A percentile compares a stretch with the other conserved stretches of the same genome.
These are phyloP conservation scores for Gallinago media DNA, from an alignment of 2,113 vertebrate genomes.

Conservation along the genomic window DNA sequence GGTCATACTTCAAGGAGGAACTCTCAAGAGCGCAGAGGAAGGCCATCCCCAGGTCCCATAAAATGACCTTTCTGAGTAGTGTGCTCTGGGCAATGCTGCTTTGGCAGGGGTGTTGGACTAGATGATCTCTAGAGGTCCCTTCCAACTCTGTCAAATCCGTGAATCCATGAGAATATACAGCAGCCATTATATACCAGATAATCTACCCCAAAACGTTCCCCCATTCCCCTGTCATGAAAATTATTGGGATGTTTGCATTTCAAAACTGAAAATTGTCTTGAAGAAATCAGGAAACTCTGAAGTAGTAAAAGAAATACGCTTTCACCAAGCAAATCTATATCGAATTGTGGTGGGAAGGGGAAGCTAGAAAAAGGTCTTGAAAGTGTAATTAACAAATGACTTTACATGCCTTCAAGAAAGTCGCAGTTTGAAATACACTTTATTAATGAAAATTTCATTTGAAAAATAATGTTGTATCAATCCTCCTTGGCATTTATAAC, in stretches of 20 bases:
- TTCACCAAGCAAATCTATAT: not conserved
- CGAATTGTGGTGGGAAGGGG: not conserved
- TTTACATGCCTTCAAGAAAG: slow-evolving; percentile 24
- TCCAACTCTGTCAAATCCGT: no score
- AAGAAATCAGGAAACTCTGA: not conserved
- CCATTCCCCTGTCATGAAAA: not conserved
- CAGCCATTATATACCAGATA: not conserved
- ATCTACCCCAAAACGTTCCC: not conserved
- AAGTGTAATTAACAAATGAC: not conserved
- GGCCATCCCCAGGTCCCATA: no score
- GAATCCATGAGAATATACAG: not conserved
- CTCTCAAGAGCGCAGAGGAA: no score
- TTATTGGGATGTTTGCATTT: not conserved
- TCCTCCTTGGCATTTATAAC: slow-evolving; percentile 32
- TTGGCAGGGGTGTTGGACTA: no score
- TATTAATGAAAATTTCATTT: slow-evolving; percentile 22
- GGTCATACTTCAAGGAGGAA: no score
- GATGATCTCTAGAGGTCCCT: no score
- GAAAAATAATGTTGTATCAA: slow-evolving; percentile 35
- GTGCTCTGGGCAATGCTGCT: no score
- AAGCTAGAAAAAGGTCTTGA: not conserved
- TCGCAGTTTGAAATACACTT: not conserved
- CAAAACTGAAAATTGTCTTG: not conserved
- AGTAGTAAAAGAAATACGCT: not conserved
- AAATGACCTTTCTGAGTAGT: no score